Evolutionary conservation across 2,888 invertebrate species (phyloP), one percentile per base, ranked within the genome.

Genomic region (Xestia ashworthii): DNA sequence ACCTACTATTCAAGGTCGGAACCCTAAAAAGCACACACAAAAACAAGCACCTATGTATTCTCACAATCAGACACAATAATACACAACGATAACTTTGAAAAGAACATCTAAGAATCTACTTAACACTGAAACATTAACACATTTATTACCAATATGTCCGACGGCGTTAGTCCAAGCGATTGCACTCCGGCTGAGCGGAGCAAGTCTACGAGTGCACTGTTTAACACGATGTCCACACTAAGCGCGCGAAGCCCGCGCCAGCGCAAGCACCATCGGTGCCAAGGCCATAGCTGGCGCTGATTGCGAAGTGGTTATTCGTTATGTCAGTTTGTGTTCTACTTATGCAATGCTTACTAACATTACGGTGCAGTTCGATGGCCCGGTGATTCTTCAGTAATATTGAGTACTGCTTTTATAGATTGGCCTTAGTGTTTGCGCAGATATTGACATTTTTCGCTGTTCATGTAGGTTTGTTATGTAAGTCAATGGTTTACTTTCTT

Each of bases 301-400:
- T 96, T 96, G 95, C 96, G 95, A 95, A 95, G 95, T 91, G 82
- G 90, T 87, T 89, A 91, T 92, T 93, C 93, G 96, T 96, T 96
- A 96, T 96, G 96, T 96, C 96, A 96, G 96, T 92, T 90, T 90
- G 94, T 95, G 96, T 96, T 95, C 96, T 93, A 96, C 95, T 96
- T 96, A 95, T 95, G 96, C 96, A 96, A 96, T 91, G 91, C 91
- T 92, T 92, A 90, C 92, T 89, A 87, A 91, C 91, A 95, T 94
- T 93, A 91, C 93, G 94, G 62, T 95, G 94, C 94, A 95, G 94
- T 95, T 95, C 94, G 95, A 94, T 93, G 94, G 93, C 94, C 94
- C 89, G 90, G 86, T 86, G 88, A 85, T 87, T 88, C 83, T 87
- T 87, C 82, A 50, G 50, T 88, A 86, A 83, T 86, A 78, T 65